Conservation (phyloP, 2,888 invertebrate species). For the Antitype chi region DNA sequence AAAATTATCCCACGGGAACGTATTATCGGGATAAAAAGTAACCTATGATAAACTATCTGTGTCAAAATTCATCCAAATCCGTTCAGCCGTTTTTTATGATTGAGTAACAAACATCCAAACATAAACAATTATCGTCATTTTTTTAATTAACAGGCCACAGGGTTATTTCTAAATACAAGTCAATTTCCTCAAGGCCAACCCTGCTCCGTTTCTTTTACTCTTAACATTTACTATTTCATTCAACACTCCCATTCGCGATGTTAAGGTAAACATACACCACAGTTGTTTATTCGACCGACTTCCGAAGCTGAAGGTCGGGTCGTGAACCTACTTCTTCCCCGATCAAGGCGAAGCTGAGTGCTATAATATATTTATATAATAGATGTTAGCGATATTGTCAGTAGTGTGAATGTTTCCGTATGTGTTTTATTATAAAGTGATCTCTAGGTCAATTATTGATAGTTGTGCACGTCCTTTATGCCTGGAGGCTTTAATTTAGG, state of each 20-base stretch:
- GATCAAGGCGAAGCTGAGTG: conserved; percentile 47
- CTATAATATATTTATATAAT: conserved; percentile 46
- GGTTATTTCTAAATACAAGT: conserved; percentile 9
- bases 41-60: too few relatives aligned
- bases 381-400: conserved; percentile 24
- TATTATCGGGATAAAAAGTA: too few relatives aligned
- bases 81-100: too few relatives aligned
- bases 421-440: conserved; percentile 22
- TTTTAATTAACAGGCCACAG: neutral
- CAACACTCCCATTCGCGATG: conserved; percentile 55
- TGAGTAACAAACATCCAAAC: too few relatives aligned
- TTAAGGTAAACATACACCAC: conserved; percentile 51
- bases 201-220: conserved; percentile 45
- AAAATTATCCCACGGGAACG: too few relatives aligned
- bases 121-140: too few relatives aligned
- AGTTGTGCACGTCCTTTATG: too few relatives aligned
- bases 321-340: conserved; percentile 59
- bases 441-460: conserved; percentile 13
- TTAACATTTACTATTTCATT: conserved; percentile 62
- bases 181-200: conserved; percentile 35
- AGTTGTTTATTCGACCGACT: conserved; percentile 59
- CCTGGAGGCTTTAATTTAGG: too few relatives aligned
- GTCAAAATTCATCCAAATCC: too few relatives aligned
- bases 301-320: conserved; percentile 61
- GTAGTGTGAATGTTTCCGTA: conserved; percentile 17